Evolutionary conservation across 2,113 vertebrate genomes (phyloP).

Genomic region (Perognathus longimembris): DNA sequence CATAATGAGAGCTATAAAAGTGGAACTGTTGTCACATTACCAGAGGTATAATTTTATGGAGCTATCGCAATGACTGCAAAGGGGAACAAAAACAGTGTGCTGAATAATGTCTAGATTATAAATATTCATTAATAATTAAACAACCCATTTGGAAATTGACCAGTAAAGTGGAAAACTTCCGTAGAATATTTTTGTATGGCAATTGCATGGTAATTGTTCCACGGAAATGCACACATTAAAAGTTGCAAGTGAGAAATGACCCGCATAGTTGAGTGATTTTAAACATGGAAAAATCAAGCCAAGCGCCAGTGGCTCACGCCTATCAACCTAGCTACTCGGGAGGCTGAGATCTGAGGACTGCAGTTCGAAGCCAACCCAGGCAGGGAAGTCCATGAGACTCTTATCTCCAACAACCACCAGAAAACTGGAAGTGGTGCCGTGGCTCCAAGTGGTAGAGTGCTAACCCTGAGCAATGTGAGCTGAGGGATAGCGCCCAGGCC

Average conservation of each 20-base stretch:
- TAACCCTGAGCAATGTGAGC: no score
- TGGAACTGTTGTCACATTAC: background rate
- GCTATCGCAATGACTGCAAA: background rate
- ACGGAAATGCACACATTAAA: background rate
- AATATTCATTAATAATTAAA: constrained; percentile 34
- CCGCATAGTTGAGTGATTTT: background rate
- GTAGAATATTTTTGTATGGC: background rate
- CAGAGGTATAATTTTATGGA: background rate
- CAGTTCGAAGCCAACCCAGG: no score
- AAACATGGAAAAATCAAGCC: background rate
- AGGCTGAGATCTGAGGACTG: no score
- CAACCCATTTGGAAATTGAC: background rate
- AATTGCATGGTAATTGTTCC: background rate
- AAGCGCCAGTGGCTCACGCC: no score
- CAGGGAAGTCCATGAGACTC: no score
- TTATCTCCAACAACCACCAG: no score
- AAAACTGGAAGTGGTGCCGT: no score
- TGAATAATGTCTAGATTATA: constrained; percentile 3
- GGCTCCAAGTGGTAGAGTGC: no score
- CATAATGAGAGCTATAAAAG: background rate
- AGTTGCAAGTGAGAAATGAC: background rate
- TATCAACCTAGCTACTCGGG: no score
- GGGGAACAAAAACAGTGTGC: background rate
- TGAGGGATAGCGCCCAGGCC: no score
- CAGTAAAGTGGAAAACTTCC: background rate